Percentiles rank a stretch among this genome's conserved stretches.
Evolutionary conservation across 2,113 vertebrate species (phyloP).

Genomic region (Sinosuthora webbiana): DNA sequence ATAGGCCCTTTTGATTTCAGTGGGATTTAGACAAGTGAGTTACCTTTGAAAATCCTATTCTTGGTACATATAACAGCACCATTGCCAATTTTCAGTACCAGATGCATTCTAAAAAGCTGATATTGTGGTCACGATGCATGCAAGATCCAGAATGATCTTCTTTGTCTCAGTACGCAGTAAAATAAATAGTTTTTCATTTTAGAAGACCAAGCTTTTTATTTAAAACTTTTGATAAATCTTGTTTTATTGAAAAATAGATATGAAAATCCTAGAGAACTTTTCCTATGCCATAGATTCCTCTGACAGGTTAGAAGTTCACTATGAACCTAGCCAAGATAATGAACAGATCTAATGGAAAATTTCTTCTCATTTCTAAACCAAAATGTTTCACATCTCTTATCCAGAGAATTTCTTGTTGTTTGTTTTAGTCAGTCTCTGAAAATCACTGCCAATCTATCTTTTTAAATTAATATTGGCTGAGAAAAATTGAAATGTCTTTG

Average conservation of each 20-base stretch:
- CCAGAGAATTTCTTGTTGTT: background rate
- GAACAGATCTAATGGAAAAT: background rate
- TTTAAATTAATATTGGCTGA: background rate
- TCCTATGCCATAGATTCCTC: background rate
- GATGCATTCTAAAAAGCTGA: background rate
- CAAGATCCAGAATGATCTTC: background rate
- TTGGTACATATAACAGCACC: background rate
- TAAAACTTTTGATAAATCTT: background rate
- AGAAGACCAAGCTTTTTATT: background rate
- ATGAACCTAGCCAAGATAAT: background rate
- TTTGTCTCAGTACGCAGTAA: background rate
- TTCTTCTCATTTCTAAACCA: background rate
- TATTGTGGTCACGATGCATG: accelerated
- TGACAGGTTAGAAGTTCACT: background rate
- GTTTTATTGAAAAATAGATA: background rate
- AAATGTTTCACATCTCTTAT: background rate
- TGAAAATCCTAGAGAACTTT: background rate
- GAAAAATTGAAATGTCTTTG: background rate
- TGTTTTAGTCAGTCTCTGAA: background rate
- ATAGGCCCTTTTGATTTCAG: background rate
- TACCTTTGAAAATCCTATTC: background rate
- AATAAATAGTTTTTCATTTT: background rate
- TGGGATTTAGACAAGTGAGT: background rate
- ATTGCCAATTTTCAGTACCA: background rate
- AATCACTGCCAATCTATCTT: background rate